Conservation (phyloP, 2,888 invertebrate genomes). For the Laspeyria flexula region DNA sequence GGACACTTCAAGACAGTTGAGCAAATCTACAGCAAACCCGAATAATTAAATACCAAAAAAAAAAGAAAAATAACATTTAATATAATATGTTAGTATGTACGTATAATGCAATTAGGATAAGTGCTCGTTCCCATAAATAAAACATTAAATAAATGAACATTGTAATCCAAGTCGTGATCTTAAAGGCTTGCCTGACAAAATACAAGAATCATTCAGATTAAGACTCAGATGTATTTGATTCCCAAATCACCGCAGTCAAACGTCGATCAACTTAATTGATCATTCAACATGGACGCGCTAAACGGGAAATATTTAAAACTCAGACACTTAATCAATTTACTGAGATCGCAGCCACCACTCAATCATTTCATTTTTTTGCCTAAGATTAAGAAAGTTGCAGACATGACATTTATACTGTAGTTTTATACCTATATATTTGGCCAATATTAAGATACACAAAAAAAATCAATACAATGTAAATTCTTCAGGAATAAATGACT, state of each 20-base stretch:
- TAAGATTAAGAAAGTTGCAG: slow-evolving; percentile 33
- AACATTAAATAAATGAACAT: slow-evolving; percentile 28
- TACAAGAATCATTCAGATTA: slow-evolving; percentile 51
- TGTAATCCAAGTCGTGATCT: slow-evolving; percentile 15
- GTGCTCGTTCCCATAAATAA: too few species aligned
- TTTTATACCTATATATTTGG: slow-evolving; percentile 20
- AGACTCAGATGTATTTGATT: slow-evolving; percentile 53
- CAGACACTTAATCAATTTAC: slow-evolving; percentile 79
- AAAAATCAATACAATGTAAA: too few species aligned
- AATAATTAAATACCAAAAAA: too few species aligned
- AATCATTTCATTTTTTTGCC: slow-evolving; percentile 58
- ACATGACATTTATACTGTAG: slow-evolving; percentile 1
- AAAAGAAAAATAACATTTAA: too few species aligned
- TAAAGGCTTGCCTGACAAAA: slow-evolving; percentile 28
- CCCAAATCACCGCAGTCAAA: slow-evolving; percentile 56
- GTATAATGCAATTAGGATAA: too few species aligned
- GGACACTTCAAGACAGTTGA: too few species aligned
- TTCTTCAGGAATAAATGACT: too few species aligned
- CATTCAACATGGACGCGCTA: slow-evolving; percentile 62
- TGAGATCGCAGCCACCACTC: slow-evolving; percentile 71
- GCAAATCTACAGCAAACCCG: too few species aligned
- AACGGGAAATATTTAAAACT: slow-evolving; percentile 74
- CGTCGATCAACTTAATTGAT: slow-evolving; percentile 81
- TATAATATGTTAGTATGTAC: too few species aligned
- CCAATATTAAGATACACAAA: too few species aligned